Conservation (phyloP, 2,113 vertebrate genomes). For the Mohoua ochrocephala region DNA sequence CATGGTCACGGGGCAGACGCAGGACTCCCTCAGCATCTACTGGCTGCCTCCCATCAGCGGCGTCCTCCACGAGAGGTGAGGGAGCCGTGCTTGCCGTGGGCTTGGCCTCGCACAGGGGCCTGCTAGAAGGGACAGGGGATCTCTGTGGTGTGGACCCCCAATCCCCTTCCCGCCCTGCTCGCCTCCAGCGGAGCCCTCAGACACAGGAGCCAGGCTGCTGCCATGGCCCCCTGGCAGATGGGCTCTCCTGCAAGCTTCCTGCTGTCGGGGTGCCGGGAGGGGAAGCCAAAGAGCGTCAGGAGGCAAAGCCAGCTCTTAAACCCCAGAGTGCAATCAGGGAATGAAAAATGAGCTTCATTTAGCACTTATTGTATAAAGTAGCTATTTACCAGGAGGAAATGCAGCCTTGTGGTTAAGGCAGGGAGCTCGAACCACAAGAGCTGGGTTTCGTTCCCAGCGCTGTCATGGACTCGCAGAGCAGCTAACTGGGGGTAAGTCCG, state of each 20-base stretch:
- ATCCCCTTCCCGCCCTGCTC: rapidly evolving
- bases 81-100: rapidly evolving
- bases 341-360: conserved; percentile 60
- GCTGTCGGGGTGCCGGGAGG: background rate
- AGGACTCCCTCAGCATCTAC: conserved; percentile 83
- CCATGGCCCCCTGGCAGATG: background rate
- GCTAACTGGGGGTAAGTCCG: background rate
- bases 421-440: conserved; percentile 20
- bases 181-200: background rate
- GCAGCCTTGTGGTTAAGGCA: conserved; percentile 61
- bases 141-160: background rate
- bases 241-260: background rate
- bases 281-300: background rate
- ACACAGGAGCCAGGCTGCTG: background rate
- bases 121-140: background rate
- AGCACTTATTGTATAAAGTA: conserved; percentile 62
- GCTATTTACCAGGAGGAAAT: conserved; percentile 60
- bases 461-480: background rate
- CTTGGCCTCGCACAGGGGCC: background rate
- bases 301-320: conserved; percentile 23
- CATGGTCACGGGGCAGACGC: conserved; percentile 78
- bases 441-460: conserved; percentile 2
- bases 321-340: conserved; percentile 29
- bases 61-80: conserved; percentile 86
- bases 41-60: conserved; percentile 89